Evolutionary conservation across 2,113 vertebrate species (phyloP).

Genomic region (Pachypanchax playfairii): DNA sequence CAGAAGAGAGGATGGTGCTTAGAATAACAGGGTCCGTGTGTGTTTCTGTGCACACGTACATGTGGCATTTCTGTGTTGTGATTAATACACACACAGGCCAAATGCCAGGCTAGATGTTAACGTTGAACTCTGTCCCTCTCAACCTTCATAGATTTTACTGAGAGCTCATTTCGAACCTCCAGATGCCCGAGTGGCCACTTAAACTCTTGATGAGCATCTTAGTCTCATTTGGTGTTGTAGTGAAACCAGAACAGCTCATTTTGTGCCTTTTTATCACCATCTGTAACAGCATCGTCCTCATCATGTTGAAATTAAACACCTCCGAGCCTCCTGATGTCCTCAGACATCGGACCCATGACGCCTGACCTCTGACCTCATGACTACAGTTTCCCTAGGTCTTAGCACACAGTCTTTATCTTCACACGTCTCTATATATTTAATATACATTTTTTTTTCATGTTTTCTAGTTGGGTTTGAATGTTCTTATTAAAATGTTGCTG

Average conservation of each 20-base stretch:
- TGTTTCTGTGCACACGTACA: background rate
- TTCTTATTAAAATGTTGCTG: too few species aligned
- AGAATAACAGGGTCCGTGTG: background rate
- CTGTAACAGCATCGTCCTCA: background rate
- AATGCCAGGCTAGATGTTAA: conserved; percentile 19
- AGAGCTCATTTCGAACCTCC: conserved; percentile 20
- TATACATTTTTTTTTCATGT: background rate
- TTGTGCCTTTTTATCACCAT: background rate
- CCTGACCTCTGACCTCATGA: conserved; percentile 34
- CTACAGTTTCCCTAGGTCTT: conserved; percentile 10
- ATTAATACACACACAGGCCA: conserved; percentile 28
- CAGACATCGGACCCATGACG: conserved; percentile 32
- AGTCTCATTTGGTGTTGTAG: conserved; percentile 5
- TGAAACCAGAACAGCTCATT: too few species aligned
- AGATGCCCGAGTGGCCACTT: background rate
- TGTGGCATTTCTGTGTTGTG: conserved; percentile 12
- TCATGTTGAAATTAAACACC: conserved; percentile 16
- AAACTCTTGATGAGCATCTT: conserved; percentile 5
- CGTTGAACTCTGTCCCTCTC: conserved; percentile 28
- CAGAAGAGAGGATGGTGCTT: background rate
- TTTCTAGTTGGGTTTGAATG: too few species aligned
- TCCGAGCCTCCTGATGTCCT: conserved; percentile 20
- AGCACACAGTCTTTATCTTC: too few species aligned
- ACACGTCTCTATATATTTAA: background rate
- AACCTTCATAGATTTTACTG: conserved; percentile 22